Percentiles rank a stretch among this genome's conserved stretches.
phyloP scores from a whole-genome alignment of 2,113 vertebrate genomes.

The rat (Rattus norvegicus) region DNA sequence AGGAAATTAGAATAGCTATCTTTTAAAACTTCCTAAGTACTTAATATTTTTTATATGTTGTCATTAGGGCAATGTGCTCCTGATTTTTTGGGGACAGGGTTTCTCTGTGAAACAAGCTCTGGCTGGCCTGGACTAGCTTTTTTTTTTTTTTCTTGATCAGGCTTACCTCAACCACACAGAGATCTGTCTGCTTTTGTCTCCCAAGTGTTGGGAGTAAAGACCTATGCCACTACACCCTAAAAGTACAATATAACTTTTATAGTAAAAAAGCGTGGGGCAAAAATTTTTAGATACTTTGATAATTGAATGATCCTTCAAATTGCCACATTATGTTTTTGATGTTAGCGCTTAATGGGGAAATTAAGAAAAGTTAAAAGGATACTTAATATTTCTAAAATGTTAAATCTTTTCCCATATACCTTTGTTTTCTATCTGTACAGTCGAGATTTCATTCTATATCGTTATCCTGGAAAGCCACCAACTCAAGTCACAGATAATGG shows the following conservation, averaged over 20 bases:
- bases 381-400: no score
- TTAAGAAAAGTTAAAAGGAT: neutral
- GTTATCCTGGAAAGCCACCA: constrained; percentile 94
- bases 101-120: no score
- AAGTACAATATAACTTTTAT: neutral
- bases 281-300: neutral
- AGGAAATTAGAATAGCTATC: constrained; percentile 43
- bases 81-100: no score
- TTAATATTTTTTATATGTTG: constrained; percentile 33
- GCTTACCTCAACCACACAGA: no score
- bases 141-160: no score
- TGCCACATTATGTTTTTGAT: neutral
- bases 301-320: constrained; percentile 20
- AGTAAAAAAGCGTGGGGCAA: neutral
- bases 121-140: no score
- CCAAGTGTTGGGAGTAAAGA: no score
- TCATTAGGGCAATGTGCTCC: neutral
- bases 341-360: constrained; percentile 27
- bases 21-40: constrained; percentile 2
- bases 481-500: constrained; percentile 90
- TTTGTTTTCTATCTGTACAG: constrained; percentile 83
- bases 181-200: no score
- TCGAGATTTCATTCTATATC: constrained; percentile 94
- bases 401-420: neutral
- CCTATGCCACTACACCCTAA: no score